phyloP scores from a whole-genome alignment of 2,888 invertebrate species.

The Graphium colonna region DNA sequence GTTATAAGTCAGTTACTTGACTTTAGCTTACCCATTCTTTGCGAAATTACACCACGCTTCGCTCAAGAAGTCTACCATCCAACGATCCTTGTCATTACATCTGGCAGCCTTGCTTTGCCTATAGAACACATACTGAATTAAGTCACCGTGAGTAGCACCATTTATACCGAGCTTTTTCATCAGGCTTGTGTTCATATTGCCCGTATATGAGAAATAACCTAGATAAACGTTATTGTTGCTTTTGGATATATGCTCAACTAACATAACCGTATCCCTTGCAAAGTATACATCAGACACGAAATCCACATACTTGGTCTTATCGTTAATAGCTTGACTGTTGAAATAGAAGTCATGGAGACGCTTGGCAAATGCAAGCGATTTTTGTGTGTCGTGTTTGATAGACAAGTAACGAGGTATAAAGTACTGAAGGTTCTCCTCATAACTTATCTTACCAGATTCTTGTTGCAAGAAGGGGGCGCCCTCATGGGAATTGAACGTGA shows the following conservation, averaged over 20 bases:
- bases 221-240: slow-evolving; percentile 39
- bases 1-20: too few relatives aligned
- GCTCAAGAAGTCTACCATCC: slow-evolving; percentile 46
- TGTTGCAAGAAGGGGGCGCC: slow-evolving; percentile 49
- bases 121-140: slow-evolving; percentile 62
- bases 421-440: slow-evolving; percentile 45
- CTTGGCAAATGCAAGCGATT: slow-evolving; percentile 34
- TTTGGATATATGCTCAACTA: slow-evolving; percentile 43
- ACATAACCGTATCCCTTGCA: slow-evolving; percentile 42
- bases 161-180: slow-evolving; percentile 50
- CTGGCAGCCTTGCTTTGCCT: slow-evolving; percentile 47
- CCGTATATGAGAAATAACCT: slow-evolving; percentile 52
- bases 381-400: slow-evolving; percentile 33
- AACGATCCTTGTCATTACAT: slow-evolving; percentile 40
- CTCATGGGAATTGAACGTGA: slow-evolving; percentile 51
- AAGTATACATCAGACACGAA: slow-evolving; percentile 55
- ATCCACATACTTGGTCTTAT: slow-evolving; percentile 43
- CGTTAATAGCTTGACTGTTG: slow-evolving; percentile 33
- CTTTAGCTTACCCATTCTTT: slow-evolving; percentile 56
- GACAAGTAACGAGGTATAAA: slow-evolving; percentile 49
- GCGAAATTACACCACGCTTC: slow-evolving; percentile 62
- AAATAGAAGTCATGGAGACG: slow-evolving; percentile 51
- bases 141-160: slow-evolving; percentile 63
- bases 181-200: slow-evolving; percentile 53
- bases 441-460: slow-evolving; percentile 44